Evolutionary conservation across 2,797 vertebrate species (phyloP), one percentile per base, ranked within the genome.

Genomic region (Erethizon dorsatum): DNA sequence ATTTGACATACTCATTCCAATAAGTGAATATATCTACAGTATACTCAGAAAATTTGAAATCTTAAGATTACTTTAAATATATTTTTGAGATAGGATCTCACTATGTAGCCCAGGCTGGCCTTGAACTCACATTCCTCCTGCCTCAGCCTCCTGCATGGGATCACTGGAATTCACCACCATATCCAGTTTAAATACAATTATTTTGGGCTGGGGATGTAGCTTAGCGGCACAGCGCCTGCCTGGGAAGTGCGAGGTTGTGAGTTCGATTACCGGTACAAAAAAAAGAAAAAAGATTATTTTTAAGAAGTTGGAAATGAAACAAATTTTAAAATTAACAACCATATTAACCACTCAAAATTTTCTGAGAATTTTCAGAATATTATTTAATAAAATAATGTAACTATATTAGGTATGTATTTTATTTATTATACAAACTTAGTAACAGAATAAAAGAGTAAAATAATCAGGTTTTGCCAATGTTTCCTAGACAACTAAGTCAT

Each of bases 1-100:
- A 94, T 89, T 50, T 82, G 37, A 94, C 59, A 96, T 33, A 94
- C 8, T 56, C 79, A 94, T 94, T 96, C 94, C 20, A 91, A 92
- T 71, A 91, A 93, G 84, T 69, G 79, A 95, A 95, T 65, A 95
- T 3, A 86, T 41, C 45, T 12, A 93, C 0, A 85, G 31, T 79
- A 93, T n/a, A 83, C 28, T 61, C 59, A 11, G 18, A 96, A 95
- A 31, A 91, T 45, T 37, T 79, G 11, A 94, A 97, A 97, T 78
- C 65, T 13, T 83, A 83, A 94, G 22, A 84, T 94, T 79, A 84
- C 33, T 83, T 90, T 78, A 63, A 93, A 75, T 63, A 77, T 50
- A 63, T 80, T 82, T 90, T 71, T 87, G 73, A 77, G 45, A 77
- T 14, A 77, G 45, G 26, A 28, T 77, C 45, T 50, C 26, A 77